These are phyloP conservation scores for Mastomys natalensis DNA, from an alignment of 2,113 vertebrate species.

Conservation along the genomic window DNA sequence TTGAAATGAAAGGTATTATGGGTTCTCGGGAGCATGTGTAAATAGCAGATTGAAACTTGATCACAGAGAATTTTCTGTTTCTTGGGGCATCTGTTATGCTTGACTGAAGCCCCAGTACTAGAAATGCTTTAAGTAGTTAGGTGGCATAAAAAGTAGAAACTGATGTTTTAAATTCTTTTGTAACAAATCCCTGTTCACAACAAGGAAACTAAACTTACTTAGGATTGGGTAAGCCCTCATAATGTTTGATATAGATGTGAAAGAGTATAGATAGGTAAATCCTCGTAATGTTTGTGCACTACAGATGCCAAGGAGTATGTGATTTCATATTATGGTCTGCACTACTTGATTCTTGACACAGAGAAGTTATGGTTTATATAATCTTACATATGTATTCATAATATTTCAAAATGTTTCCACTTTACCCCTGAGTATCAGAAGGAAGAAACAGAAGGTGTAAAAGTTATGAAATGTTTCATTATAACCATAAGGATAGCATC, in stretches of 20 bases:
- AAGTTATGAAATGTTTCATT: slow-evolving; percentile 4
- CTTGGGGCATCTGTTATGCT: slow-evolving; percentile 68
- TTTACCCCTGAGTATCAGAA: neutral
- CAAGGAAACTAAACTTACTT: neutral
- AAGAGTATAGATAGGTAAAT: neutral
- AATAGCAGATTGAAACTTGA: slow-evolving; percentile 67
- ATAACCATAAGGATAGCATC: neutral
- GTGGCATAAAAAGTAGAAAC: slow-evolving; percentile 75
- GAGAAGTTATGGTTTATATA: slow-evolving; percentile 15
- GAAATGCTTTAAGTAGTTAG: slow-evolving; percentile 57
- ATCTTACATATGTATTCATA: slow-evolving; percentile 47
- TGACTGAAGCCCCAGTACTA: slow-evolving; percentile 77
- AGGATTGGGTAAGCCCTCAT: rapidly evolving
- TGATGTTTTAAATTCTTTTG: slow-evolving; percentile 46
- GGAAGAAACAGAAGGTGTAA: neutral
- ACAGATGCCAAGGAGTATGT: neutral
- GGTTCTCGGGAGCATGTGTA: slow-evolving; percentile 26
- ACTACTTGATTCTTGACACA: slow-evolving; percentile 14
- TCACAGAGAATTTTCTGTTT: slow-evolving; percentile 70
- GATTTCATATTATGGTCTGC: slow-evolving; percentile 11
- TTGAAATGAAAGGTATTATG: slow-evolving; percentile 62
- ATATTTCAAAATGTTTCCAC: slow-evolving; percentile 63
- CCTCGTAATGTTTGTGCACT: neutral
- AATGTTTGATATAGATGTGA: neutral
- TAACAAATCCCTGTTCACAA: neutral